Evolutionary conservation across 2,113 vertebrate genomes (phyloP).

Genomic region (Salminus brasiliensis): DNA sequence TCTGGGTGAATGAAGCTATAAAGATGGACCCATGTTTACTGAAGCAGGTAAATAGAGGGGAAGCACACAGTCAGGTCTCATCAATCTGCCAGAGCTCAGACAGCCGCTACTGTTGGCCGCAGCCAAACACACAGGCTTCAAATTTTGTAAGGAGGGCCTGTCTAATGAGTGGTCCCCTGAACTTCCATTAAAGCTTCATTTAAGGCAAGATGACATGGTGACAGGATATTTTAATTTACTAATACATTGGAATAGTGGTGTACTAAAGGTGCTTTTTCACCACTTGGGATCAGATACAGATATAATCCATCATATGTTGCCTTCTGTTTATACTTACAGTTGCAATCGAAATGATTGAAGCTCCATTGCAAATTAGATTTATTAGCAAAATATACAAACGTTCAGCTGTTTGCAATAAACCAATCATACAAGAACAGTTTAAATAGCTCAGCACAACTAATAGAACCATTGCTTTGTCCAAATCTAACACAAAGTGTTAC

Average conservation of each 20-base stretch:
- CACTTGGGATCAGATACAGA: neutral
- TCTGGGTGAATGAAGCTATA: constrained; percentile 31
- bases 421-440: no score
- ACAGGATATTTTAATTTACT: neutral
- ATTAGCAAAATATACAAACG: no score
- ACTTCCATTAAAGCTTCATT: neutral
- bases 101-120: neutral
- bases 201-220: neutral
- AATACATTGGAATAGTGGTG: neutral
- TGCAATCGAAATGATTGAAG: no score
- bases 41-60: constrained; percentile 44
- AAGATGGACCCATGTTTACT: constrained; percentile 46
- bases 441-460: neutral
- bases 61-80: constrained; percentile 39
- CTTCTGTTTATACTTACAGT: no score
- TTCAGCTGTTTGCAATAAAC: no score
- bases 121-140: neutral
- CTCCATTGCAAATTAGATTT: no score
- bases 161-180: constrained; percentile 13
- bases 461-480: no score
- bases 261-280: neutral
- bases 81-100: constrained; percentile 33
- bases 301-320: neutral
- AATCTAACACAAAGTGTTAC: no score
- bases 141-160: constrained; percentile 6